Evolutionary conservation across 2,113 vertebrate species (phyloP).

Genomic region (Struthidea cinerea): DNA sequence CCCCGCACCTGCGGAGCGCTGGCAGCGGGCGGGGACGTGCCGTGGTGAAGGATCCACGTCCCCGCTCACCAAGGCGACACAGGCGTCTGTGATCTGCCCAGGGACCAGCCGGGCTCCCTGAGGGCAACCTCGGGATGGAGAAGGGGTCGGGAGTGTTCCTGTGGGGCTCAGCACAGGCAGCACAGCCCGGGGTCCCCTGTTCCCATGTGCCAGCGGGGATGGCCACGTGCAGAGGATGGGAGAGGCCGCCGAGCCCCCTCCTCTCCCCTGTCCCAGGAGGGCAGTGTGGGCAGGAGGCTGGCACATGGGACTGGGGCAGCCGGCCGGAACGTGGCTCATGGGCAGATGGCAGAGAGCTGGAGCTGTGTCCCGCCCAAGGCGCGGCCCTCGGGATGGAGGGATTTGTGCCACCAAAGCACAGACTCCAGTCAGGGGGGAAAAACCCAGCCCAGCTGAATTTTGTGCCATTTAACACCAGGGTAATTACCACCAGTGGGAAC

Average conservation of each 20-base stretch:
- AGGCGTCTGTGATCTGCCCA: fast-evolving
- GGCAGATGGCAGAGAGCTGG: background rate
- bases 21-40: background rate
- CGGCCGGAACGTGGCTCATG: fast-evolving
- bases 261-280: background rate
- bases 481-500: constrained; percentile 64
- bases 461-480: constrained; percentile 51
- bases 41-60: fast-evolving
- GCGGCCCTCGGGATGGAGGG: background rate
- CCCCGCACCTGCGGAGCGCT: background rate
- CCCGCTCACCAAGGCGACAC: background rate
- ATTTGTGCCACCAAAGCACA: background rate
- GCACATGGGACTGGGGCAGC: background rate
- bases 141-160: fast-evolving
- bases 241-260: fast-evolving
- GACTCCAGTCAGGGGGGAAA: background rate
- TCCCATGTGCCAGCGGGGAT: fast-evolving
- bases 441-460: constrained; percentile 24
- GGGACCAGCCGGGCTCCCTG: fast-evolving
- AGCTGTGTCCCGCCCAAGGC: background rate
- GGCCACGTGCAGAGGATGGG: background rate
- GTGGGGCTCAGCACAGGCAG: background rate
- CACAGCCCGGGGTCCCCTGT: fast-evolving
- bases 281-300: background rate
- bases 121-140: background rate